These are phyloP conservation scores for Catamblyrhynchus diadema DNA, from an alignment of 2,797 vertebrate genomes.

Conservation along the genomic window DNA sequence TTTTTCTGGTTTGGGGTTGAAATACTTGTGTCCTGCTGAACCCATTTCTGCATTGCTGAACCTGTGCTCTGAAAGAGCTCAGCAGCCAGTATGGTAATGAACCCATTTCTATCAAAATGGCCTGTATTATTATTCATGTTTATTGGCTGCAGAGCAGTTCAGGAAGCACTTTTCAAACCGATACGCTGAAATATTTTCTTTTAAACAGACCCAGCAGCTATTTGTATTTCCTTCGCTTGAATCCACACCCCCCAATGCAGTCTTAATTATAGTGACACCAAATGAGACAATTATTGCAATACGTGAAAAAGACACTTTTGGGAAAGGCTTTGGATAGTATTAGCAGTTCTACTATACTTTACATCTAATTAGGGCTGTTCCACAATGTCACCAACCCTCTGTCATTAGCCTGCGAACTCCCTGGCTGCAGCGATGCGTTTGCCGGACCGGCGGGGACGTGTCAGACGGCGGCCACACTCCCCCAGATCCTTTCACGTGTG, in stretches of 20 bases:
- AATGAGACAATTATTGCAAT: constrained; percentile 18
- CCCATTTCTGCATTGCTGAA: constrained; percentile 43
- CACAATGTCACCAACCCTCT: constrained; percentile 78
- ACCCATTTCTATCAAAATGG: constrained; percentile 55
- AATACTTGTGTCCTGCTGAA: constrained; percentile 32
- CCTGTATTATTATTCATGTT: constrained; percentile 64
- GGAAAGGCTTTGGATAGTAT: background rate
- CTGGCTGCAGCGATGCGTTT: constrained; percentile 51
- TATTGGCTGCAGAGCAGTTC: constrained; percentile 60
- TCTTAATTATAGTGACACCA: constrained; percentile 41
- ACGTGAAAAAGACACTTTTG: background rate
- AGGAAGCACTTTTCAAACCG: constrained; percentile 49
- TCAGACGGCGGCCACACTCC: constrained; percentile 65
- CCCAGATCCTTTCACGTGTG: constrained; percentile 56
- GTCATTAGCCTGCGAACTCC: constrained; percentile 73
- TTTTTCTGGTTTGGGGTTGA: constrained; percentile 12
- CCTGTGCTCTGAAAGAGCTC: constrained; percentile 1
- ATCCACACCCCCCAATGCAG: background rate
- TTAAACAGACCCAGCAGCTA: constrained; percentile 31
- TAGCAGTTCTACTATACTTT: constrained; percentile 26
- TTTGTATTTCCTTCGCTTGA: constrained; percentile 44
- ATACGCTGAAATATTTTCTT: constrained; percentile 52
- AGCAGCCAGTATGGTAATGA: constrained; percentile 41
- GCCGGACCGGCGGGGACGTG: constrained; percentile 73
- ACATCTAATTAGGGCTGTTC: constrained; percentile 74